These are phyloP conservation scores for Siphonodentalium dalli DNA, from an alignment of 2,888 invertebrate species.

Conservation along the genomic window DNA sequence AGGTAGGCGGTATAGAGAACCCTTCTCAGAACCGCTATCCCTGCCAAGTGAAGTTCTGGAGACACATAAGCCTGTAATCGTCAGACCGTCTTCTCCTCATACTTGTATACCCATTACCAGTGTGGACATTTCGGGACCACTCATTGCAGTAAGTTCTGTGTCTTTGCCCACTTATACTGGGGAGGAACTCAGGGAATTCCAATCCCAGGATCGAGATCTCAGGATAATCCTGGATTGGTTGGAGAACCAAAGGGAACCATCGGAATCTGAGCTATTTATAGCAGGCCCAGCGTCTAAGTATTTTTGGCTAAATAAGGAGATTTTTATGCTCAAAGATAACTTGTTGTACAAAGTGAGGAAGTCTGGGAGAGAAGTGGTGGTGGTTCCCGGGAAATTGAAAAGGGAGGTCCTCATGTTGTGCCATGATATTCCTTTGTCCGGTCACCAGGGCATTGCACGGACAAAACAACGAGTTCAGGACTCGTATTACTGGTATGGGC, in stretches of 20 bases:
- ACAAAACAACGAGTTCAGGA: constrained; percentile 3
- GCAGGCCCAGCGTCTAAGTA: constrained; percentile 1
- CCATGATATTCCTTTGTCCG: constrained; percentile 6
- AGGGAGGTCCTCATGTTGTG: neutral
- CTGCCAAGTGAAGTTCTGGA: too few species aligned
- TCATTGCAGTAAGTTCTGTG: too few species aligned
- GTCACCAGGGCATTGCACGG: constrained; percentile 9
- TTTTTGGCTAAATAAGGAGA: constrained; percentile 1
- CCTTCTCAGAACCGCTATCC: too few species aligned
- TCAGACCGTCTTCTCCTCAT: too few species aligned
- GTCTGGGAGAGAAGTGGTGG: neutral
- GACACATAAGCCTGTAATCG: too few species aligned
- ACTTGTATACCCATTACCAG: too few species aligned
- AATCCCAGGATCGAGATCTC: neutral
- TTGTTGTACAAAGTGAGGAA: too few species aligned
- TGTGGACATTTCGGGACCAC: too few species aligned
- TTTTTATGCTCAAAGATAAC: neutral
- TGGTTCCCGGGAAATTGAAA: neutral
- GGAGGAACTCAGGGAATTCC: neutral
- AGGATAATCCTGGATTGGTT: constrained; percentile 5
- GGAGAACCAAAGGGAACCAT: neutral
- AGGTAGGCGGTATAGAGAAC: too few species aligned
- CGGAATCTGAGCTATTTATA: neutral
- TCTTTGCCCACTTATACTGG: too few species aligned
- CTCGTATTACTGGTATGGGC: neutral